phyloP scores from a whole-genome alignment of 2,888 invertebrate species.

The Epirrita christyi region DNA sequence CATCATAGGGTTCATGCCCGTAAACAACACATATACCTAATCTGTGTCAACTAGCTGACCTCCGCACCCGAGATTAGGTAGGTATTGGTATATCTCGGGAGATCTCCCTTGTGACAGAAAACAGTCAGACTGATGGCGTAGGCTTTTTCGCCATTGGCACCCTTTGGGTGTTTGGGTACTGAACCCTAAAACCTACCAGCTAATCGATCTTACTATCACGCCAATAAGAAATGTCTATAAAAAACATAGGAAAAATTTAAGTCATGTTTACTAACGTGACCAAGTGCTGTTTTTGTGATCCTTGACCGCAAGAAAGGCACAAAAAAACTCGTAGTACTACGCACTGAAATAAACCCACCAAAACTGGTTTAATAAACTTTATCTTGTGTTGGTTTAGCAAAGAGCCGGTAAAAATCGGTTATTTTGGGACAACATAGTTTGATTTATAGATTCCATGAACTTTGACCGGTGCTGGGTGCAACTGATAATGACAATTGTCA shows the following conservation, averaged over 20 bases:
- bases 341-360: constrained; percentile 7
- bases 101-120: too few relatives aligned
- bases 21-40: too few relatives aligned
- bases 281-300: background rate
- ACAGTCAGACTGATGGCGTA: too few relatives aligned
- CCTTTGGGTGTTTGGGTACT: too few relatives aligned
- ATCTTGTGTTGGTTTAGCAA: constrained; percentile 3
- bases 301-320: background rate
- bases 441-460: constrained; percentile 1
- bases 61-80: too few relatives aligned
- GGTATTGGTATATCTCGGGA: too few relatives aligned
- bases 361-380: constrained; percentile 15
- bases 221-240: background rate
- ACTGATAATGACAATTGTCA: constrained; percentile 7
- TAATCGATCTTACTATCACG: background rate
- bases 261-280: background rate
- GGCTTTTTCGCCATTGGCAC: too few relatives aligned
- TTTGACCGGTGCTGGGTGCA: constrained; percentile 4
- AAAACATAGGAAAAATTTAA: background rate
- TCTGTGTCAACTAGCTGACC: too few relatives aligned
- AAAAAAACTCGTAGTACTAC: background rate
- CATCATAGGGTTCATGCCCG: too few relatives aligned
- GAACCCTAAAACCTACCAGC: background rate
- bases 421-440: constrained; percentile 4
- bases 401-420: constrained; percentile 19